These are phyloP conservation scores for Monoplex corrugatus DNA, from an alignment of 2,888 invertebrate genomes.

Conservation along the genomic window DNA sequence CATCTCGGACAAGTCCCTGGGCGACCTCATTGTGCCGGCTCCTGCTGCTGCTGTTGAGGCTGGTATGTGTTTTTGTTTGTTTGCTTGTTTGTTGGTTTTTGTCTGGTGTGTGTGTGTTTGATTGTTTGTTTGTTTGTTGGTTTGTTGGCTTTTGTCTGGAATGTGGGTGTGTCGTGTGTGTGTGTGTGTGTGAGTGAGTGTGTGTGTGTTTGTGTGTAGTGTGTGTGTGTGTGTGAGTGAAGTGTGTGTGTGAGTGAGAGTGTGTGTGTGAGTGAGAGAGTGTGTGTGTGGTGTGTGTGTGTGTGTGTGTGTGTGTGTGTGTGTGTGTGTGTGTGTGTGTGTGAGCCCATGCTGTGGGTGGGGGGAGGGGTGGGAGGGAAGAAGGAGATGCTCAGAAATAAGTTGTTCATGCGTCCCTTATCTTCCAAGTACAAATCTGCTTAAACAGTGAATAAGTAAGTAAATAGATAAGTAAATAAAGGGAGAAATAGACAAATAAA, in stretches of 20 bases:
- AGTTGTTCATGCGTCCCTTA: too few species aligned
- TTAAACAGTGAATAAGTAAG: too few species aligned
- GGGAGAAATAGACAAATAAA: too few species aligned
- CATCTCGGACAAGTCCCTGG: slow-evolving; percentile 91
- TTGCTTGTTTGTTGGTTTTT: neutral
- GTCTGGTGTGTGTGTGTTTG: neutral
- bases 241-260: neutral
- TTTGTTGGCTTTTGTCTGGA: neutral
- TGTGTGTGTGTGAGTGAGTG: slow-evolving; percentile 13
- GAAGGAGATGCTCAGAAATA: too few species aligned
- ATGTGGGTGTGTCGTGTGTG: neutral
- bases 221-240: slow-evolving; percentile 2
- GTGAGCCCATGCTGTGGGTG: neutral
- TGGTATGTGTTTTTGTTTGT: neutral
- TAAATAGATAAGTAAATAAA: too few species aligned
- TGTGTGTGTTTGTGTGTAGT: neutral
- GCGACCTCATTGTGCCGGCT: slow-evolving; percentile 97
- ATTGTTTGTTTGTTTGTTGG: neutral
- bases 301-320: neutral
- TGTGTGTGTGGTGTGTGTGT: neutral
- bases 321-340: slow-evolving; percentile 26
- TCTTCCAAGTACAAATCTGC: too few species aligned
- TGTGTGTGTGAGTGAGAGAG: neutral
- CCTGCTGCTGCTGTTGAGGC: slow-evolving; percentile 88
- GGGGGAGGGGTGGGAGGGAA: neutral